Evolutionary conservation across 2,797 vertebrate genomes (phyloP), one percentile per base, ranked within the genome.

Genomic region (Xiphophorus birchmanni): DNA sequence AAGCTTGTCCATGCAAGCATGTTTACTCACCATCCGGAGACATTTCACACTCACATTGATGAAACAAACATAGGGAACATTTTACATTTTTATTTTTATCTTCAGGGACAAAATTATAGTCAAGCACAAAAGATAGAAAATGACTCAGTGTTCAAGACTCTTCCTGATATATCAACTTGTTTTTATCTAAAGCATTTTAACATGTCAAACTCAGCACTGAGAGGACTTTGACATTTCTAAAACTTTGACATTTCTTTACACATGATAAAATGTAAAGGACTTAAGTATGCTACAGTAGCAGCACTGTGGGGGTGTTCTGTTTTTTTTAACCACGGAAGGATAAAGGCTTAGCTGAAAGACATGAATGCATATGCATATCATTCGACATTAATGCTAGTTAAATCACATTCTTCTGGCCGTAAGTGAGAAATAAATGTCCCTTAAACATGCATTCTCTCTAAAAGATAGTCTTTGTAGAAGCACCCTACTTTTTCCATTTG

Each of bases 1-100:
- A 94, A 91, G 88, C 80, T 88, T 82, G 82, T 74, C 90, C 85
- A 88, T 88, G 92, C 90, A 88, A 81, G 74, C 82, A 80, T 18
- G 18, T 76, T 65, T 52, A 75, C 85, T 81, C 86, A 81, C 82
- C 79, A 85, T 85, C 35, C 65, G 0, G 4, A 48, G 69, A 88
- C n/a, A 21, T 60, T 82, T 87, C 75, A 63, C 50, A 54, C 78
- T 73, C 77, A 80, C 79, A 83, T 80, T 84, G 80, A 88, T 84
- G 78, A 80, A 81, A 78, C 81, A 87, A 84, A 72, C 80, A 88
- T 56, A 75, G 73, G 80, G 76, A 58, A 78, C 79, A 65, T 87
- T 80, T 67, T 54, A 81, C 76, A 74, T 26, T 48, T 73, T 52
- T 82, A 50, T 56, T 80, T 83, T 37, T n/a, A 60, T 48, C 77